A percentile compares a stretch with the other conserved stretches of the same genome.
Conservation (phyloP, 2,797 vertebrate species). For the Aeoliscus strigatus region DNA sequence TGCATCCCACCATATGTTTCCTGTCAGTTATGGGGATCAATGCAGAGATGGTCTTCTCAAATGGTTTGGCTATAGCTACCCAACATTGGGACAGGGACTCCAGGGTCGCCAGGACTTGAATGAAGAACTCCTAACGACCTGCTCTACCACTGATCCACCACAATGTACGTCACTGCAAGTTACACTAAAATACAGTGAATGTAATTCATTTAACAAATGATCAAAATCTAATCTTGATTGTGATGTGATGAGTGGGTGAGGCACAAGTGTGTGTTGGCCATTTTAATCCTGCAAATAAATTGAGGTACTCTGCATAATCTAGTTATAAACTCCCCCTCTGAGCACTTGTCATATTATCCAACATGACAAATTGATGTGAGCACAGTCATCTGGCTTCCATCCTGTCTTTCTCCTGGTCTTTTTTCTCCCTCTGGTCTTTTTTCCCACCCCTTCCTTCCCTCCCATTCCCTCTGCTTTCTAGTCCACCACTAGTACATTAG, state of each 20-base stretch:
- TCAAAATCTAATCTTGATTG: constrained; percentile 49
- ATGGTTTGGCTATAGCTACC: too few relatives aligned
- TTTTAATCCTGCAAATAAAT: constrained; percentile 61
- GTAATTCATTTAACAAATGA: constrained; percentile 50
- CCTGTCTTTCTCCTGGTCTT: constrained; percentile 11
- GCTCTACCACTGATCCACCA: too few relatives aligned
- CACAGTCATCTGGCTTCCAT: constrained; percentile 24
- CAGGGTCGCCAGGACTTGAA: too few relatives aligned
- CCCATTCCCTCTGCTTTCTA: constrained; percentile 1
- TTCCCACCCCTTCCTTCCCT: not conserved
- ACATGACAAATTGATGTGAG: constrained; percentile 67
- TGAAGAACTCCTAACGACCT: too few relatives aligned
- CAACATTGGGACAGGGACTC: too few relatives aligned
- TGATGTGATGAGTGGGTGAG: constrained; percentile 36
- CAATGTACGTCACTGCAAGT: too few relatives aligned
- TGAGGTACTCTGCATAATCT: constrained; percentile 57
- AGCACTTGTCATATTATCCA: constrained; percentile 65
- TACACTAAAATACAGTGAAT: too few relatives aligned
- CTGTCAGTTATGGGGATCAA: too few relatives aligned
- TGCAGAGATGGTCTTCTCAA: too few relatives aligned
- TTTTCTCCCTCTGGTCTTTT: constrained; percentile 18
- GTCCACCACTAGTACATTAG: constrained; percentile 31
- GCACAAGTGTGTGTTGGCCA: constrained; percentile 30
- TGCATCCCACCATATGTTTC: too few relatives aligned
- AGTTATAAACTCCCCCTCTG: constrained; percentile 57